phyloP scores from a whole-genome alignment of 2,888 invertebrate genomes.

The Phalera bucephala region DNA sequence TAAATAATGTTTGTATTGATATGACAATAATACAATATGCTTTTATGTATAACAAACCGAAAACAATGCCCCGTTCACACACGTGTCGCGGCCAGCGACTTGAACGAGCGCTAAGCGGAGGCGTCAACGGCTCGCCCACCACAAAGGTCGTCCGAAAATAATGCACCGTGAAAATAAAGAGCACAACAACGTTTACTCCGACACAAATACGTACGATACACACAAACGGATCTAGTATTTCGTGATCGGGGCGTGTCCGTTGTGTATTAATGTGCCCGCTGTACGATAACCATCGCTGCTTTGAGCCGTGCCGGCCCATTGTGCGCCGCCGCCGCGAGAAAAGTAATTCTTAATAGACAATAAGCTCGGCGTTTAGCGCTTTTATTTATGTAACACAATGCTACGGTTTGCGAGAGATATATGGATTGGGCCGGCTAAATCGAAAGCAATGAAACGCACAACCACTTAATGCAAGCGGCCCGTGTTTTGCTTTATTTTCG shows the following conservation, averaged over 20 bases:
- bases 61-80: conserved; percentile 23
- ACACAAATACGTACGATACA: conserved; percentile 49
- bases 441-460: conserved; percentile 29
- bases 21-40: too few species aligned
- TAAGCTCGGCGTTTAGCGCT: conserved; percentile 72
- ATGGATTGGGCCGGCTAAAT: conserved; percentile 48
- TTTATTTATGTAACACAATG: conserved; percentile 78
- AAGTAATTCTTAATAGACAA: conserved; percentile 82
- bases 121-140: conserved; percentile 11
- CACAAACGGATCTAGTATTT: conserved; percentile 74
- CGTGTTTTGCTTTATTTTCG: conserved; percentile 17
- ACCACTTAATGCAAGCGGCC: conserved; percentile 30
- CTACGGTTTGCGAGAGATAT: conserved; percentile 62
- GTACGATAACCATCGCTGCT: conserved; percentile 68
- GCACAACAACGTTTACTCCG: conserved; percentile 36
- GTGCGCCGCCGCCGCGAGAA: conserved; percentile 67
- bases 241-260: conserved; percentile 74
- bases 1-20: too few species aligned
- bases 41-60: too few species aligned
- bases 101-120: neutral
- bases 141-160: conserved; percentile 37
- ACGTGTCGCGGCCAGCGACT: conserved; percentile 1
- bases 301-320: conserved; percentile 75
- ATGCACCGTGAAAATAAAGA: conserved; percentile 58
- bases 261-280: conserved; percentile 72